Conservation (phyloP, 2,888 invertebrate species). For the Mesorhabditis sp. region DNA sequence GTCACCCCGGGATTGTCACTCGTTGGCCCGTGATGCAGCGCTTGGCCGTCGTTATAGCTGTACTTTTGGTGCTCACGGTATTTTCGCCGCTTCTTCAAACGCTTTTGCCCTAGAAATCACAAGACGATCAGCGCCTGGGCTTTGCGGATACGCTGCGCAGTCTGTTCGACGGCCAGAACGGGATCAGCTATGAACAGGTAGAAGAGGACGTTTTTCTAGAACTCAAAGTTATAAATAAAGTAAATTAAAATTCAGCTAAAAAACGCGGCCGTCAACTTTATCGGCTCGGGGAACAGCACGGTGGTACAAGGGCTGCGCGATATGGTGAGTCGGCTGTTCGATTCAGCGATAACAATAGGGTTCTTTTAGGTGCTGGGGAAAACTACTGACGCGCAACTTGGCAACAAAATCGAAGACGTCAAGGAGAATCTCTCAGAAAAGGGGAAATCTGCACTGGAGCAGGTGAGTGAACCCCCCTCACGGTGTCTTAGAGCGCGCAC, state of each 20-base stretch:
- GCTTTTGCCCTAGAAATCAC: no score
- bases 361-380: not conserved
- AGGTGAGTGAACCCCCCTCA: not conserved
- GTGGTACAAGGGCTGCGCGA: not conserved
- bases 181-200: constrained; percentile 1
- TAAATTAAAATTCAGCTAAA: not conserved
- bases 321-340: not conserved
- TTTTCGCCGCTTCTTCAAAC: no score
- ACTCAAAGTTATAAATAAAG: not conserved
- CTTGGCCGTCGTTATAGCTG: no score
- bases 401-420: constrained; percentile 4
- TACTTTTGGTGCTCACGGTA: no score
- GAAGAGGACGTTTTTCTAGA: not conserved
- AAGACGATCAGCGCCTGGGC: not conserved
- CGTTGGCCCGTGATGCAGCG: no score
- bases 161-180: not conserved
- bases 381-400: not conserved
- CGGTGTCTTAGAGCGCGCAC: no score
- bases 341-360: not conserved
- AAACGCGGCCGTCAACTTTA: constrained; percentile 3
- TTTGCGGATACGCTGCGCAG: not conserved
- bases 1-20: no score
- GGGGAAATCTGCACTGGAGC: constrained; percentile 2
- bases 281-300: not conserved
- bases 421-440: not conserved